Percentiles rank a stretch among this genome's conserved stretches.
Conservation (phyloP, 92 coral and sea anemone genomes). For the Phenganax subtilis region DNA sequence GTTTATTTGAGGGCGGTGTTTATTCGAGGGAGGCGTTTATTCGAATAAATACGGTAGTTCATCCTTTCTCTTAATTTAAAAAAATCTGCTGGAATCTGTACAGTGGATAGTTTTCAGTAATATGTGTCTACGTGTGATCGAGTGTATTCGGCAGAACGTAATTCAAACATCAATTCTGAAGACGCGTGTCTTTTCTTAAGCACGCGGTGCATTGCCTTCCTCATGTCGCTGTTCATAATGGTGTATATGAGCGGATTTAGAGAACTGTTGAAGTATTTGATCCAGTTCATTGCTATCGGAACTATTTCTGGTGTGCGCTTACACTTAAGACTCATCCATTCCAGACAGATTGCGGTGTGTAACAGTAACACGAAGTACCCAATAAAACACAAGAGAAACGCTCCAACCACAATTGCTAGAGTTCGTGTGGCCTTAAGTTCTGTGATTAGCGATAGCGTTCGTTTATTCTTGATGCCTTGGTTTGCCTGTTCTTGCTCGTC, state of each 20-base stretch:
- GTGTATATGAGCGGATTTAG: slow-evolving; percentile 21
- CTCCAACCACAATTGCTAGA: slow-evolving; percentile 24
- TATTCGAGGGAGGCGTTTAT: too few species aligned
- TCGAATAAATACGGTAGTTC: too few species aligned
- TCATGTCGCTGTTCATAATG: slow-evolving; percentile 21
- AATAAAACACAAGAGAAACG: slow-evolving; percentile 30
- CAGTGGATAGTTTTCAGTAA: too few species aligned
- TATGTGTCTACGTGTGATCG: too few species aligned
- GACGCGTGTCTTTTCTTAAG: not conserved
- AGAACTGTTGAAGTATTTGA: slow-evolving; percentile 36
- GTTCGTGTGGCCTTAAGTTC: slow-evolving; percentile 37
- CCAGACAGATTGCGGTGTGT: slow-evolving; percentile 1
- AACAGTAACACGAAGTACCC: slow-evolving; percentile 21
- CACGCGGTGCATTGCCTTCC: slow-evolving; percentile 25
- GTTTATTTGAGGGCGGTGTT: too few species aligned
- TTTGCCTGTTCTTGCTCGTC: not conserved
- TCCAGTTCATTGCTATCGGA: slow-evolving; percentile 9
- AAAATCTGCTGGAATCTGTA: too few species aligned
- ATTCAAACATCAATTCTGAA: slow-evolving; percentile 13
- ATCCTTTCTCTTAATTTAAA: too few species aligned
- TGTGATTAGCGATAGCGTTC: not conserved
- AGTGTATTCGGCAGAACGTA: not conserved
- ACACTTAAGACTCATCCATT: not conserved
- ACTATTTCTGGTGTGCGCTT: not conserved
- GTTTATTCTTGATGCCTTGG: slow-evolving; percentile 2